Evolutionary conservation across 2,888 invertebrate species (phyloP), one percentile per base, ranked within the genome.

Genomic region (Nomada fabriciana): DNA sequence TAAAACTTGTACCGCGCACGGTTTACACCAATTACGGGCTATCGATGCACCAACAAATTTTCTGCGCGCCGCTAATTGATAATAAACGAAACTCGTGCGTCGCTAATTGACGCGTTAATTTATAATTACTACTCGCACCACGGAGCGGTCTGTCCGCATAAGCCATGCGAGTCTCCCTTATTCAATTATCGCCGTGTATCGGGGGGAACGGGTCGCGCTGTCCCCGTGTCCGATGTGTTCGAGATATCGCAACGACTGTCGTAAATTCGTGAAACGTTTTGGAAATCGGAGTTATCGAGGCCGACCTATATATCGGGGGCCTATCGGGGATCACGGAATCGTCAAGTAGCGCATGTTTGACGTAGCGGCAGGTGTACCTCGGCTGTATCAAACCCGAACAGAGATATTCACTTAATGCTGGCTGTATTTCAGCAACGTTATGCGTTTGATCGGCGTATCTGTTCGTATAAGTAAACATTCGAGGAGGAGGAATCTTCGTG

Each of bases 281-380:
- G 42, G 20, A 59, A 86, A 86, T 87, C 82, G 87, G 67, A 67
- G 63, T 52, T 65, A 29, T 57, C 59, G 65, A 70, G 79, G 68
- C 67, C 69, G 67, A 72, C 43, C 65, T 74, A 78, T 47, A 83
- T 71, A 71, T 87, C 47, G 60, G 29, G 11, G 18, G 74, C 87
- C 84, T 87, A 87, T 87, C 85, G 64, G 63, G 53, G 60, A 63
- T 63, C 76, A 67, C 68, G 84, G 85, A 70, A 86, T 86, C 84
- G 72, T 55, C 75, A 36, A 64, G 77, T 64, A 42, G 64, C 81
- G 55, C 68, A 5, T 23, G n/a, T 15, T 23, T 36, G 36, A 63
- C 4, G 29, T 4, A 20, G 20, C 3, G 52, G 80, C 84, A 84
- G 84, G 47, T 47, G 47, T 13, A 47, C 47, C 47, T 0, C 47